These are phyloP conservation scores for Progne subis DNA, from an alignment of 2,113 vertebrate species.

Conservation along the genomic window DNA sequence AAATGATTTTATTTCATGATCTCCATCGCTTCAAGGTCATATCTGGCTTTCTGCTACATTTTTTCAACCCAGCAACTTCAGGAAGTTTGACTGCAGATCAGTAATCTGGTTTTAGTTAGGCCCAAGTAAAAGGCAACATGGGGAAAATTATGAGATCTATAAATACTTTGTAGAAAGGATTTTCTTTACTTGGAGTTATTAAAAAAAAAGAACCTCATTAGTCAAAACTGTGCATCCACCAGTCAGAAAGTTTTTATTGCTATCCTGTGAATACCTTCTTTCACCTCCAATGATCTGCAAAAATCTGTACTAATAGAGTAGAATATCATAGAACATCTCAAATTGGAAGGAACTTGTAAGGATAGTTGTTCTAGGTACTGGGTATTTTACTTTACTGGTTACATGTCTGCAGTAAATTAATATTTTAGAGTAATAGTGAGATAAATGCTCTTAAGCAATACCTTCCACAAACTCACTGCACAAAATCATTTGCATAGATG, in stretches of 20 bases:
- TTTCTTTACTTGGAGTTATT: neutral
- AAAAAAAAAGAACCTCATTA: neutral
- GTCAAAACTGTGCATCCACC: neutral
- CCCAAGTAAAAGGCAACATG: neutral
- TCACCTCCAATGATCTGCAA: neutral
- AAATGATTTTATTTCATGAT: neutral
- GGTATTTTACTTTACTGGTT: neutral
- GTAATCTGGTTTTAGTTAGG: neutral
- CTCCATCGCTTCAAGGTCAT: neutral
- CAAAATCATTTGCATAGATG: neutral
- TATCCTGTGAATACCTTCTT: neutral
- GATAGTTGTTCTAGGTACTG: neutral
- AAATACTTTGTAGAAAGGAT: neutral
- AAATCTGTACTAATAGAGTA: neutral
- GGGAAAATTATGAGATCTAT: neutral
- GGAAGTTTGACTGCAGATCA: neutral
- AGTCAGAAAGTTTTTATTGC: neutral
- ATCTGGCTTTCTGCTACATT: neutral
- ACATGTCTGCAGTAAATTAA: neutral
- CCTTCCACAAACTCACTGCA: neutral
- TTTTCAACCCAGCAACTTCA: neutral
- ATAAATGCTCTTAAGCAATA: neutral
- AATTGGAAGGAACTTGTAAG: neutral
- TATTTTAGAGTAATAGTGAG: neutral
- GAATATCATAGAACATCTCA: neutral